Conservation (phyloP, 2,888 invertebrate species). For the Dyspetes luteomarginatus region DNA sequence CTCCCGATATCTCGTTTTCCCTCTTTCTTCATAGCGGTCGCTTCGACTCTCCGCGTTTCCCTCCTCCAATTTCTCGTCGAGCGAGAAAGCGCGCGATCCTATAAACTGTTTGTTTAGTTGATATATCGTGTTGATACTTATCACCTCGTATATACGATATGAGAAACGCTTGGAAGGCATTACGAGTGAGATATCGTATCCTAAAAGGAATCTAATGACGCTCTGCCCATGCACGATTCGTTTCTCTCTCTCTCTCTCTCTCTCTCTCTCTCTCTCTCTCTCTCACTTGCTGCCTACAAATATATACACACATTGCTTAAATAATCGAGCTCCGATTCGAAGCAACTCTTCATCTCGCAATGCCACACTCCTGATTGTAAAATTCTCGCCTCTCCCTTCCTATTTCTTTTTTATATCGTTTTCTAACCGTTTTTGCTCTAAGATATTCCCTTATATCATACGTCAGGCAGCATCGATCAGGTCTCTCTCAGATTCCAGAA, state of each 20-base stretch:
- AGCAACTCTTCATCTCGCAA: slow-evolving; percentile 40
- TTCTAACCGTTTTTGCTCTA: background rate
- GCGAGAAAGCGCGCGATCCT: slow-evolving; percentile 67
- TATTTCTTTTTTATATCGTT: background rate
- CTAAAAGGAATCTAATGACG: slow-evolving; percentile 80
- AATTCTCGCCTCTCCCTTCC: slow-evolving; percentile 37
- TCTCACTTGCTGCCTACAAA: background rate
- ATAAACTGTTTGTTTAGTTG: slow-evolving; percentile 82
- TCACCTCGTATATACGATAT: slow-evolving; percentile 79
- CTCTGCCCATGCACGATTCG: slow-evolving; percentile 36
- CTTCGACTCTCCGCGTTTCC: slow-evolving; percentile 2
- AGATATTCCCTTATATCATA: background rate
- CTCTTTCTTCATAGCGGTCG: slow-evolving; percentile 24
- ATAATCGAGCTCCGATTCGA: slow-evolving; percentile 53
- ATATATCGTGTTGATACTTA: slow-evolving; percentile 81
- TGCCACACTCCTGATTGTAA: slow-evolving; percentile 28
- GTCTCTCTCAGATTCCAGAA: background rate
- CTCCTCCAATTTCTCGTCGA: slow-evolving; percentile 42
- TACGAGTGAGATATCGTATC: slow-evolving; percentile 77
- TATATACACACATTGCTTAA: slow-evolving; percentile 18
- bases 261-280: slow-evolving; percentile 8
- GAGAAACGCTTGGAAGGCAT: slow-evolving; percentile 71
- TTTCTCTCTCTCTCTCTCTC: background rate
- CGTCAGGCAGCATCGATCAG: background rate
- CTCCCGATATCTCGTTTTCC: slow-evolving; percentile 61